Base-by-base conservation (phyloP, 2,113 vertebrate species). In the Hepsetus odoe region DNA sequence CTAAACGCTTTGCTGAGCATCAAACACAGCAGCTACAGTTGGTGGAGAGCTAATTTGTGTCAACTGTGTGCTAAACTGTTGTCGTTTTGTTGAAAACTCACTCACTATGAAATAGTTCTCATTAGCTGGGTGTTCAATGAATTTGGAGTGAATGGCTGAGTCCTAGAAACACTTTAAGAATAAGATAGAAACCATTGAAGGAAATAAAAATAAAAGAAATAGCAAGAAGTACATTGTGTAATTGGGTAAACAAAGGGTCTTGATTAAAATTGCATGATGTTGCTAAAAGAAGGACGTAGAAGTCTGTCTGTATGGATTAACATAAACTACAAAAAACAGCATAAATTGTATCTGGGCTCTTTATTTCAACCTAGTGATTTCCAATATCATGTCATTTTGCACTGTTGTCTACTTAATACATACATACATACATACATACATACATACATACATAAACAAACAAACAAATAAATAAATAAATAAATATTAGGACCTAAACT, bases 1-100 rank as follows among this genome's bases (percentile, higher is more conserved):
- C 20, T 33, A 38, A 65, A 65, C 38, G 32, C 61, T 38, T 69
- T 38, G n/a, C 64, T 58, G 51, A 59, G 24, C 12, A 68, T 9
- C 35, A 53, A n/a, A 68, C 74, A 58, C 30, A 42, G 49, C 11
- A 22, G 49, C 22, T 18, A 5, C 51, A 77, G 12, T 59, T 56
- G 46, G 61, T n/a, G n/a, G 32, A 38, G 65, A 46, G 12, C 28
- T 46, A 58, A 69, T 77, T 77, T 44, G 24, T 67, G 35, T 59
- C 35, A 44, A 24, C 51, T 58, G 18, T 51, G 49, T 20, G 12
- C 49, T 51, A 51, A 51, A 20, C 49, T n/a, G 51, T 55, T 33
- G 33, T 22, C 53, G 46, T 58, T 4, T 1, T 65, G 24, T 44
- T 35, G 44, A 26, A 51, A 53, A 55, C 24, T 55, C 51, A 53